Evolutionary conservation across 2,113 vertebrate species (phyloP).

Genomic region (Hiodon tergisus): DNA sequence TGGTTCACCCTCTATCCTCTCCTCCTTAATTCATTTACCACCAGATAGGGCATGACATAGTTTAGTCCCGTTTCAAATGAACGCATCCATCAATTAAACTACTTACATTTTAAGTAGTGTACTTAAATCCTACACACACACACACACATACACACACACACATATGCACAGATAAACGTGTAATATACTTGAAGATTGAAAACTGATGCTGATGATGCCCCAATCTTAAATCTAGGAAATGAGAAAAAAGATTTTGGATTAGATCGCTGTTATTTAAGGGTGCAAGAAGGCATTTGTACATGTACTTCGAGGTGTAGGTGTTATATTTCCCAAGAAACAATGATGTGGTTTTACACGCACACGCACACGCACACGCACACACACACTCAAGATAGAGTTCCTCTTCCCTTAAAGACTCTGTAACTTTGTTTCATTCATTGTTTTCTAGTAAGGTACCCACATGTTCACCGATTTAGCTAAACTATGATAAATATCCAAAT

Average conservation of each 20-base stretch:
- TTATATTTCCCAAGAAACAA: neutral
- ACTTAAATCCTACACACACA: neutral
- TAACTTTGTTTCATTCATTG: slow-evolving; percentile 19
- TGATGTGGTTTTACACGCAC: slow-evolving; percentile 1
- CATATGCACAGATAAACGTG: no score
- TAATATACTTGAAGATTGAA: neutral
- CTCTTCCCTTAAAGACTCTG: neutral
- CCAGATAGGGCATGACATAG: slow-evolving; percentile 7
- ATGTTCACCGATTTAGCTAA: neutral
- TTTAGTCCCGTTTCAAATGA: neutral
- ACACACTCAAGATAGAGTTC: neutral
- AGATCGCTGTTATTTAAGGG: neutral
- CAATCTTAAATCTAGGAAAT: neutral
- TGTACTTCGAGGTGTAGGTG: neutral
- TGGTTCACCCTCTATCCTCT: slow-evolving; percentile 11
- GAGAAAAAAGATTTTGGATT: no score
- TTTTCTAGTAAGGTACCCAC: neutral
- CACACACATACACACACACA: neutral
- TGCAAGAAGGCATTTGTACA: neutral
- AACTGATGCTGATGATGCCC: neutral
- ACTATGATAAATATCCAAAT: neutral
- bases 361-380: no score
- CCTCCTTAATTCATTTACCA: slow-evolving; percentile 32
- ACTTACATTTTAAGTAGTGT: neutral
- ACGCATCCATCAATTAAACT: slow-evolving; percentile 7